phyloP scores from a whole-genome alignment of 2,113 vertebrate species.

The Ciconia boyciana region DNA sequence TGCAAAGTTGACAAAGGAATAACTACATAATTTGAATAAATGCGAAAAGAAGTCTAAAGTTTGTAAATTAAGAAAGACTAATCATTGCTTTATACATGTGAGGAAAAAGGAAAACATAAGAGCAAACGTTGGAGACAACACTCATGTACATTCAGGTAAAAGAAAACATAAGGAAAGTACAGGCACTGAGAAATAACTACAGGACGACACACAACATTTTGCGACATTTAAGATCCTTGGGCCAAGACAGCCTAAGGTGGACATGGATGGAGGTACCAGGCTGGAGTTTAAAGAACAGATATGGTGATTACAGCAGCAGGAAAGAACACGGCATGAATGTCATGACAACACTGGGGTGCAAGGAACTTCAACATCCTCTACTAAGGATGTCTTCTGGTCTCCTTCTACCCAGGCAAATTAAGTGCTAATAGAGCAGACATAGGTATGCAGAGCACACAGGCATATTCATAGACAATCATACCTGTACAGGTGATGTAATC shows the following conservation, averaged over 20 bases:
- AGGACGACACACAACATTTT: not conserved
- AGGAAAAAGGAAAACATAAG: not conserved
- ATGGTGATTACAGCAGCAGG: not conserved
- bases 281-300: not conserved
- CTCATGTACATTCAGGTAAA: too few species aligned
- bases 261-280: not conserved
- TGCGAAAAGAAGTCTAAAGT: not conserved
- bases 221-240: not conserved
- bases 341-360: fast-evolving
- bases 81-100: fast-evolving
- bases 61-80: not conserved
- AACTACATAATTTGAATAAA: not conserved
- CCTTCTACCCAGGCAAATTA: not conserved
- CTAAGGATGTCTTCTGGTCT: not conserved
- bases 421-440: not conserved
- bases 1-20: not conserved
- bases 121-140: not conserved
- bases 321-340: not conserved
- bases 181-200: not conserved
- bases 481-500: not conserved
- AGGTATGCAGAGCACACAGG: not conserved
- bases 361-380: not conserved
- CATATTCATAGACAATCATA: not conserved
- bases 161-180: not conserved
- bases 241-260: not conserved